These are phyloP conservation scores for Ephydatia muelleri DNA, from an alignment of 37 sponge, comb jelly and placozoan species.

Conservation along the genomic window DNA sequence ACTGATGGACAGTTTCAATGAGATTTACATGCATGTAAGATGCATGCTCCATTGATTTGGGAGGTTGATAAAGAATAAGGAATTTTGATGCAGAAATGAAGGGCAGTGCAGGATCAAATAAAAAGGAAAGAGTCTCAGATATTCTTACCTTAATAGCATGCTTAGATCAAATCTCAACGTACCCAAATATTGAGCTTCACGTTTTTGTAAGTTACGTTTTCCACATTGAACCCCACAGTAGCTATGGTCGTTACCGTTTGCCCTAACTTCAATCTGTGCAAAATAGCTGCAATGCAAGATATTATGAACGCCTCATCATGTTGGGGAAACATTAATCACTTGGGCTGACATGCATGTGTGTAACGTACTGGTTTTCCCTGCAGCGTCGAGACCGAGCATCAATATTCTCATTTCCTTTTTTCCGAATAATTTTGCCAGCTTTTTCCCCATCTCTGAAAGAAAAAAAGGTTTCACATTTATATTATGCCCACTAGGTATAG, in stretches of 20 bases:
- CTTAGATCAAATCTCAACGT: constrained; percentile 41
- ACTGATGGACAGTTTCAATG: too few species aligned
- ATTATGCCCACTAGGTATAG: too few species aligned
- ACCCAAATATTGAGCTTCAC: constrained; percentile 99
- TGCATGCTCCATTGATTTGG: too few species aligned
- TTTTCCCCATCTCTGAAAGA: constrained; percentile 77
- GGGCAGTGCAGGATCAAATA: too few species aligned
- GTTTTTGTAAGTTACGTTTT: constrained; percentile 96
- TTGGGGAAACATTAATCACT: not conserved
- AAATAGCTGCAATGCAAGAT: constrained; percentile 68
- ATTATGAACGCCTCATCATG: not conserved
- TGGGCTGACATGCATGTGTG: not conserved
- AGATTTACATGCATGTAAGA: too few species aligned
- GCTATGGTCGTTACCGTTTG: constrained; percentile 95
- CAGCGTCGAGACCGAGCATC: constrained; percentile 96
- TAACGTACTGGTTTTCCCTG: constrained; percentile 96
- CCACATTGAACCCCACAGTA: constrained; percentile 97
- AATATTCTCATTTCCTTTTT: constrained; percentile 98
- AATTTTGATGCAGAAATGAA: too few species aligned
- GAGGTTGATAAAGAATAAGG: too few species aligned
- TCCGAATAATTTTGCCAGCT: constrained; percentile 86
- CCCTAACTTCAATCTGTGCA: constrained; percentile 94
- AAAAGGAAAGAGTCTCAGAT: too few species aligned
- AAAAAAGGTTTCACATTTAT: not conserved
- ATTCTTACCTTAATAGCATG: too few species aligned